A percentile compares a stretch with the other conserved stretches of the same genome.
These are phyloP conservation scores for mouse (Mus musculus) DNA, from an alignment of 2,113 vertebrate species.

Conservation along the genomic window DNA sequence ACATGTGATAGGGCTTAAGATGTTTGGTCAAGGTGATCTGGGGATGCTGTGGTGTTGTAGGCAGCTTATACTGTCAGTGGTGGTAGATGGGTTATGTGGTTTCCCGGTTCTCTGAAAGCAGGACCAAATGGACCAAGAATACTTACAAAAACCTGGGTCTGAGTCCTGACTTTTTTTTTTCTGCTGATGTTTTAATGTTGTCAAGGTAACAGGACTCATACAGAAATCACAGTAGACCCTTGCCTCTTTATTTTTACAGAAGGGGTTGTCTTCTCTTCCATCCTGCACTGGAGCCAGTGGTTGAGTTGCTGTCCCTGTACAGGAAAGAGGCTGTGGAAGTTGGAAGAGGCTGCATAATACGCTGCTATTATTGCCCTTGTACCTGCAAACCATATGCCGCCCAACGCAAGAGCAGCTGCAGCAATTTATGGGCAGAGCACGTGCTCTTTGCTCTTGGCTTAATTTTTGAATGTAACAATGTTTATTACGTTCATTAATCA, in stretches of 20 bases:
- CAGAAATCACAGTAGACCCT: too few relatives aligned
- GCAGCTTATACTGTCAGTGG: background rate
- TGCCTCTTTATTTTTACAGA: background rate
- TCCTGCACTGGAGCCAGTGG: background rate
- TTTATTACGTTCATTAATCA: background rate
- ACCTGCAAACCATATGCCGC: background rate
- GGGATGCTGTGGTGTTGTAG: background rate
- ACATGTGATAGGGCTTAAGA: background rate
- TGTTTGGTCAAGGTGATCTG: background rate
- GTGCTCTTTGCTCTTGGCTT: background rate
- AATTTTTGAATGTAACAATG: background rate
- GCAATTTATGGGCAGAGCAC: rapidly evolving
- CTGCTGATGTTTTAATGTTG: background rate
- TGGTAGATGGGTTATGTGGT: background rate
- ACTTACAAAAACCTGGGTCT: background rate
- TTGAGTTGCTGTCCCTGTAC: background rate
- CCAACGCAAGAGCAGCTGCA: too few relatives aligned
- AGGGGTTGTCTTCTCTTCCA: background rate
- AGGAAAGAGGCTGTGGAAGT: background rate
- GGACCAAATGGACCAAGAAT: background rate
- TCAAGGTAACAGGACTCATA: background rate
- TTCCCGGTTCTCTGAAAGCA: conserved; percentile 21
- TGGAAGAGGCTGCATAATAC: too few relatives aligned
- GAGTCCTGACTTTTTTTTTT: background rate
- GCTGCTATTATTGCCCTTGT: rapidly evolving